These are phyloP conservation scores for Theocolax elegans DNA, from an alignment of 1,140 invertebrate species.

Conservation along the genomic window DNA sequence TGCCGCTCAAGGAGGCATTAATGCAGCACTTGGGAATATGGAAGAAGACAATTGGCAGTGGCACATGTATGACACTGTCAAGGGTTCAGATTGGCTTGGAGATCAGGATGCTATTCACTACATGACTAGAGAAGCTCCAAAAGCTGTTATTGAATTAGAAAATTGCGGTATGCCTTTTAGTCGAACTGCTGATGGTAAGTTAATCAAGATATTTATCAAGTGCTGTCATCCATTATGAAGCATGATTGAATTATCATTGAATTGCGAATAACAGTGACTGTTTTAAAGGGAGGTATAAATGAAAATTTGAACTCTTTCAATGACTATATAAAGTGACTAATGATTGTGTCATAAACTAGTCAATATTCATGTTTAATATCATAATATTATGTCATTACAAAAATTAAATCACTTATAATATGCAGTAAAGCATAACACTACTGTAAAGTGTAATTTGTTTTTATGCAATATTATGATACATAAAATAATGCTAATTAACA, in stretches of 20 bases:
- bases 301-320: not conserved
- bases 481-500: no score
- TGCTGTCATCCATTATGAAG: not conserved
- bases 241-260: conserved; percentile 26
- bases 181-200: conserved; percentile 82
- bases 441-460: no score
- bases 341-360: no score
- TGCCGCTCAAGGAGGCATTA: conserved; percentile 97
- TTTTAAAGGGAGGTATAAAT: not conserved
- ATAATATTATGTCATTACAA: no score
- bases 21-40: conserved; percentile 84
- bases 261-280: not conserved
- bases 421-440: no score
- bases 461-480: no score
- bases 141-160: conserved; percentile 97
- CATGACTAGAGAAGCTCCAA: conserved; percentile 96
- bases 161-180: conserved; percentile 99
- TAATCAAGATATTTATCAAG: conserved; percentile 25
- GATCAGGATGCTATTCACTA: conserved; percentile 99
- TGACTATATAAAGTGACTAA: no score
- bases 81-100: conserved; percentile 99
- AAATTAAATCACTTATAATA: no score
- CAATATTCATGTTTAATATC: no score
- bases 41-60: conserved; percentile 96
- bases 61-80: conserved; percentile 99